Percentiles rank a stretch among this genome's conserved stretches.
These are phyloP conservation scores for Epinephelus cyanopodus DNA, from an alignment of 2,113 vertebrate genomes.

Conservation along the genomic window DNA sequence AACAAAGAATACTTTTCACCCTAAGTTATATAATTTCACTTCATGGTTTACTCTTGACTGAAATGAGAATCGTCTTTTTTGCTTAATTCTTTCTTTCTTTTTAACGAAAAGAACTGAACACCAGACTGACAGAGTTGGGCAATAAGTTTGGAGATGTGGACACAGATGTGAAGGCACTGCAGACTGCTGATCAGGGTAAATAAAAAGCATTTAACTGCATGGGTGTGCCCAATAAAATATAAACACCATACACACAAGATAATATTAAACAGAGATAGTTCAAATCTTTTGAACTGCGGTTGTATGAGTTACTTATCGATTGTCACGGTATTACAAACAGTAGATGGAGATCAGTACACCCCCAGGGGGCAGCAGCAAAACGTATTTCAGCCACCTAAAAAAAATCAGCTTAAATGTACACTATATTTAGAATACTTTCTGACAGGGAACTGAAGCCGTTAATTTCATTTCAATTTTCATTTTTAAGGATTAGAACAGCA, in stretches of 20 bases:
- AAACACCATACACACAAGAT: neutral
- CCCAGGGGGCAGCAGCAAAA: too few relatives aligned
- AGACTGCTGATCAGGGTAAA: conserved; percentile 20
- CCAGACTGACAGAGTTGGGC: conserved; percentile 20
- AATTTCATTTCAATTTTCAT: too few relatives aligned
- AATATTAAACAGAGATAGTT: neutral
- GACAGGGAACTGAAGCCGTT: too few relatives aligned
- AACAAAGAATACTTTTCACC: neutral
- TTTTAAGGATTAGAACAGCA: too few relatives aligned
- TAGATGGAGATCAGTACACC: too few relatives aligned
- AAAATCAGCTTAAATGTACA: too few relatives aligned
- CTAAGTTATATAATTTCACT: neutral
- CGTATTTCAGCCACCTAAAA: too few relatives aligned
- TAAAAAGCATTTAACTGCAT: neutral
- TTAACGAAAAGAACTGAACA: conserved; percentile 16
- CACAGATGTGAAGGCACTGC: conserved; percentile 10
- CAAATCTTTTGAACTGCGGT: too few relatives aligned
- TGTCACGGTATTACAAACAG: too few relatives aligned
- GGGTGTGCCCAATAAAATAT: neutral
- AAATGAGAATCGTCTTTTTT: neutral
- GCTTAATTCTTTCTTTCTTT: neutral
- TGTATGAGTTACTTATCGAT: too few relatives aligned
- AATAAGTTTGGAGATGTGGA: conserved; percentile 15
- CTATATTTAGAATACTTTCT: too few relatives aligned
- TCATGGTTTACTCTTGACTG: conserved; percentile 18